Evolutionary conservation across 2,113 vertebrate species (phyloP).

Genomic region (Hydrolagus affinis): DNA sequence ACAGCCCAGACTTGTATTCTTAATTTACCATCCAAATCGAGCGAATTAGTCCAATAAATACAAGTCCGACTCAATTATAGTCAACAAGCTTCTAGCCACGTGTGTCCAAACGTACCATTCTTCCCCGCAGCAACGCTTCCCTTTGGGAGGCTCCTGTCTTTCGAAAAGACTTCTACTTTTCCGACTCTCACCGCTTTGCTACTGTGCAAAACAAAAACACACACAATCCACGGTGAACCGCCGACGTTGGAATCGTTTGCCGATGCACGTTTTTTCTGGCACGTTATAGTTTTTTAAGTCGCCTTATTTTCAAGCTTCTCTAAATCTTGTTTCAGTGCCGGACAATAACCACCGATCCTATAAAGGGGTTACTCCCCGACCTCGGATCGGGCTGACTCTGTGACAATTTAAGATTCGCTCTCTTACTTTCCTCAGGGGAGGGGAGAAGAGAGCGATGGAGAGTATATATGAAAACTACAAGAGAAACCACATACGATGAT

Average conservation of each 20-base stretch:
- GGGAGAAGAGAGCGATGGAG: too few relatives aligned
- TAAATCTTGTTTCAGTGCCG: background rate
- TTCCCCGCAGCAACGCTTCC: background rate
- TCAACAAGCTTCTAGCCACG: background rate
- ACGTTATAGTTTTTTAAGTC: background rate
- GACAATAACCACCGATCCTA: background rate
- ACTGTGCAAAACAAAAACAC: conserved; percentile 8
- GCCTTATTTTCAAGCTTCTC: background rate
- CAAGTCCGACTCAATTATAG: too few relatives aligned
- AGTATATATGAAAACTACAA: too few relatives aligned
- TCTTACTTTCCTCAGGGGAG: too few relatives aligned
- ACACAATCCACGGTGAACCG: background rate
- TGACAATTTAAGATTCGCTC: too few relatives aligned
- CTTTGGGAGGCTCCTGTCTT: background rate
- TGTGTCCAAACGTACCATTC: conserved; percentile 1
- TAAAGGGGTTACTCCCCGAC: background rate
- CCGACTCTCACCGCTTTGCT: background rate
- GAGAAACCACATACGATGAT: too few relatives aligned
- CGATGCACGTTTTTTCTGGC: background rate
- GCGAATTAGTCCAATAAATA: background rate
- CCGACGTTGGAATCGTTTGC: background rate
- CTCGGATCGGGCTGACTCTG: background rate
- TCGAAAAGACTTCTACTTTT: conserved; percentile 7
- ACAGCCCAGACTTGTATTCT: background rate
- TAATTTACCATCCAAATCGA: background rate